phyloP scores from a whole-genome alignment of 2,797 vertebrate genomes.

The Ctenosaura bakeri region DNA sequence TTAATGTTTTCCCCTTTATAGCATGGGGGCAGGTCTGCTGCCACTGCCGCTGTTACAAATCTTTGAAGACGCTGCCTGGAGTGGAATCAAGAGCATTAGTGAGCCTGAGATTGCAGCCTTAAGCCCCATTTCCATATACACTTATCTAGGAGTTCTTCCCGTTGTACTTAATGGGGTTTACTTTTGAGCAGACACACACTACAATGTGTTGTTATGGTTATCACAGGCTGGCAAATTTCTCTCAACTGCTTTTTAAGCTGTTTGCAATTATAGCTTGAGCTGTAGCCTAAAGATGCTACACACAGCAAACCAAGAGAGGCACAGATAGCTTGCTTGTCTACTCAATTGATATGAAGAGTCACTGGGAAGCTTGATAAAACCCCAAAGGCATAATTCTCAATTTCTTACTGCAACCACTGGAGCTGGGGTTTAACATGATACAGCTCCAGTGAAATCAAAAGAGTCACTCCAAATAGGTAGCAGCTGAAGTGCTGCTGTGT shows the following conservation, averaged over 20 bases:
- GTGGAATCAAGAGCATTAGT: background rate
- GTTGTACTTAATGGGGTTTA: background rate
- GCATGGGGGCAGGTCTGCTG: no score
- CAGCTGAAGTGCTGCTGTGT: conserved; percentile 5
- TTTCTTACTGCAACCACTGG: background rate
- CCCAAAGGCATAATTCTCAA: conserved; percentile 15
- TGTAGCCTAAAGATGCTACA: background rate
- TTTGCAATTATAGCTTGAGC: conserved; percentile 16
- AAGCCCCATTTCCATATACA: background rate
- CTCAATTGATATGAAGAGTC: background rate
- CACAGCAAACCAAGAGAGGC: background rate
- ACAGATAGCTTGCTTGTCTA: background rate
- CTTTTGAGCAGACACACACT: background rate
- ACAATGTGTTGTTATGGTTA: background rate
- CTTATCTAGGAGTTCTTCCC: background rate
- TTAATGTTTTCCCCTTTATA: background rate
- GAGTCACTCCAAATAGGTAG: rapidly evolving
- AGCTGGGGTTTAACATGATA: background rate
- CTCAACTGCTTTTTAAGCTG: background rate
- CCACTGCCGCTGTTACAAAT: background rate
- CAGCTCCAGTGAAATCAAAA: background rate
- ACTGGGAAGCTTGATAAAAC: conserved; percentile 7
- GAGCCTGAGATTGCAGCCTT: background rate
- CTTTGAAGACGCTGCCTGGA: background rate
- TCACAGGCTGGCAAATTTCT: background rate